phyloP scores from a whole-genome alignment of 2,113 vertebrate species.

The Osmerus eperlanus region DNA sequence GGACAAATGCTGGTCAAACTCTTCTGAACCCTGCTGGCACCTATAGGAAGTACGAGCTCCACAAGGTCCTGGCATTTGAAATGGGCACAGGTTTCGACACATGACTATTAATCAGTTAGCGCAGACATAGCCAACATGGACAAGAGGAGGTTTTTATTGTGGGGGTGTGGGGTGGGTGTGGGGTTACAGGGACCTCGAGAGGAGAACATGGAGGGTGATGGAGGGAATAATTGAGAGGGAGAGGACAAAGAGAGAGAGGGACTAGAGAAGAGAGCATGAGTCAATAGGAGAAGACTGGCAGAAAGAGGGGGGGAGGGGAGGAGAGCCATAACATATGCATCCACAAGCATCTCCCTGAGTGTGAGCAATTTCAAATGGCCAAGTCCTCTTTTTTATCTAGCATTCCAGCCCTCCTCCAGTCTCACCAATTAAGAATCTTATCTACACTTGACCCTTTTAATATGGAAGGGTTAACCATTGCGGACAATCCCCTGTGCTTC shows the following conservation, averaged over 20 bases:
- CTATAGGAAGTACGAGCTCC: not conserved
- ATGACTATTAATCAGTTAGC: not conserved
- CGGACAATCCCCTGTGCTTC: constrained; percentile 14
- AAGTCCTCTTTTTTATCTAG: not conserved
- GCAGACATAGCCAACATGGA: not conserved
- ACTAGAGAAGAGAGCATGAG: too few species aligned
- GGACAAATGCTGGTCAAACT: not conserved
- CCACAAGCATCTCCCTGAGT: not conserved
- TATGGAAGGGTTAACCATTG: constrained; percentile 7
- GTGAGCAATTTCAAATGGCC: too few species aligned
- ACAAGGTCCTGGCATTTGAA: not conserved
- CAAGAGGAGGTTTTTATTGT: not conserved
- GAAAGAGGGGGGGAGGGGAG: too few species aligned
- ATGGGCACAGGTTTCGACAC: not conserved
- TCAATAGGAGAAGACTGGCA: too few species aligned
- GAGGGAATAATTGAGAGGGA: too few species aligned
- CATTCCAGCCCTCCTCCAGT: constrained; percentile 14
- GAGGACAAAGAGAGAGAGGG: too few species aligned
- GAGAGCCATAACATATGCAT: too few species aligned
- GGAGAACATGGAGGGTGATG: too few species aligned
- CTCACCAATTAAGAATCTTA: constrained; percentile 31
- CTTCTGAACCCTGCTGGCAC: not conserved
- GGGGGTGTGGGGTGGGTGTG: too few species aligned
- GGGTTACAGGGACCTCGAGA: too few species aligned
- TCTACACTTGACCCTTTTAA: constrained; percentile 34